Evolutionary conservation across 2,797 vertebrate species (phyloP).

Genomic region (Falco novaeseelandiae): DNA sequence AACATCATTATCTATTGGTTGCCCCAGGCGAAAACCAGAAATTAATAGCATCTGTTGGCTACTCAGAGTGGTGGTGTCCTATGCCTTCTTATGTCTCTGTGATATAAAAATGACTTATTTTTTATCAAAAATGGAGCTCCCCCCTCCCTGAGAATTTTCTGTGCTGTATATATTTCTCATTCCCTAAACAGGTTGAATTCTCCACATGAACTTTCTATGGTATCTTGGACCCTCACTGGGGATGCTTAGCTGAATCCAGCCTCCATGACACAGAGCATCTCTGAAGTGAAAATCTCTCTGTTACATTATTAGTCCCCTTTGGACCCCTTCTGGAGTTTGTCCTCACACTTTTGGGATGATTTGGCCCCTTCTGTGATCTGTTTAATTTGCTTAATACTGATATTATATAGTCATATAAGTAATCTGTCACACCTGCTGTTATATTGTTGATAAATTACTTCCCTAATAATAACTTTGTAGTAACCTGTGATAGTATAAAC

Average conservation of each 20-base stretch:
- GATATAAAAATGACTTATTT: neutral
- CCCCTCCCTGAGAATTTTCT: neutral
- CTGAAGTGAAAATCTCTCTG: neutral
- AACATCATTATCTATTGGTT: neutral
- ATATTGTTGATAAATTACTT: neutral
- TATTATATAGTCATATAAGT: neutral
- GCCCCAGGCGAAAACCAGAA: neutral
- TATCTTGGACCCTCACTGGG: neutral
- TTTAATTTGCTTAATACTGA: neutral
- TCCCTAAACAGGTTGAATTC: neutral
- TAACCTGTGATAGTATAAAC: neutral
- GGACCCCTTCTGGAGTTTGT: neutral
- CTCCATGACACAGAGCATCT: accelerated
- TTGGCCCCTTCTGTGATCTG: neutral
- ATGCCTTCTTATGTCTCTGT: neutral
- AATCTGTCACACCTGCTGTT: neutral
- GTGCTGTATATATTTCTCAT: neutral
- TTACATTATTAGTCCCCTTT: neutral
- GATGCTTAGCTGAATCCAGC: neutral
- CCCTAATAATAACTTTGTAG: neutral
- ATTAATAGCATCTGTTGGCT: neutral
- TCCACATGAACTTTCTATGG: neutral
- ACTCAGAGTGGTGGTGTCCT: neutral
- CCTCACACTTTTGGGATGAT: neutral
- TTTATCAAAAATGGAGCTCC: neutral